A percentile compares a stretch with the other conserved stretches of the same genome.
These are phyloP conservation scores for Lytechinus variegatus DNA, from an alignment of 35 echinoderm and acorn worm species.

Conservation along the genomic window DNA sequence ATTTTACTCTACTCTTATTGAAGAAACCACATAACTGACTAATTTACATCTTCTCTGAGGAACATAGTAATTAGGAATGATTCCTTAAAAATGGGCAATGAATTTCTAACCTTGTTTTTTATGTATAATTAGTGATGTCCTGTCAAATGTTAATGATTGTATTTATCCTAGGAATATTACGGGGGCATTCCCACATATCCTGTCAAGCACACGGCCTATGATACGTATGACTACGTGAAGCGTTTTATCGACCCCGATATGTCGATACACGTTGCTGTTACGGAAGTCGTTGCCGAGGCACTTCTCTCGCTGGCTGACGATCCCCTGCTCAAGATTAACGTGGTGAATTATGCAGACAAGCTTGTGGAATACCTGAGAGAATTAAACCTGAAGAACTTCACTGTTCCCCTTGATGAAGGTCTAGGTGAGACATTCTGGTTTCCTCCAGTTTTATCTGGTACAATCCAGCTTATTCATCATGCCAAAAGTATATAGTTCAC, in stretches of 20 bases:
- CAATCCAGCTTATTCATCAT: not conserved
- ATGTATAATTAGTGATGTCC: too few species aligned
- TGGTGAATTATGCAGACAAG: slow-evolving; percentile 64
- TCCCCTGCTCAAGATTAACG: slow-evolving; percentile 50
- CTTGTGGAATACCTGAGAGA: slow-evolving; percentile 56
- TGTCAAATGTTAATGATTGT: too few species aligned
- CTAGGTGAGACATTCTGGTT: not conserved
- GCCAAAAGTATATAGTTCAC: not conserved
- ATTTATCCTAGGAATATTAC: slow-evolving; percentile 18
- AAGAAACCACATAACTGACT: too few species aligned
- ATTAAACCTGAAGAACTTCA: slow-evolving; percentile 7
- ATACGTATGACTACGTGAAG: slow-evolving; percentile 61
- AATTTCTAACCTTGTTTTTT: too few species aligned
- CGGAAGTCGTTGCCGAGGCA: slow-evolving; percentile 62
- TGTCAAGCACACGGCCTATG: slow-evolving; percentile 59
- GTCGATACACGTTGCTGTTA: slow-evolving; percentile 60
- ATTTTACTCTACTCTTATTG: too few species aligned
- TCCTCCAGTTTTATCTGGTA: not conserved
- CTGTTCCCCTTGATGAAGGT: not conserved
- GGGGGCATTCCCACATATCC: slow-evolving; percentile 67
- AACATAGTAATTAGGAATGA: too few species aligned
- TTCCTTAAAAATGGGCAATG: too few species aligned
- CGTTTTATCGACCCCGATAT: slow-evolving; percentile 58
- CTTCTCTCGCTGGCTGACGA: slow-evolving; percentile 62
- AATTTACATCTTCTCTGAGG: too few species aligned